A percentile compares a stretch with the other conserved stretches of the same genome.
Evolutionary conservation across 2,797 vertebrate genomes (phyloP).

Genomic region (Phoebastria nigripes): DNA sequence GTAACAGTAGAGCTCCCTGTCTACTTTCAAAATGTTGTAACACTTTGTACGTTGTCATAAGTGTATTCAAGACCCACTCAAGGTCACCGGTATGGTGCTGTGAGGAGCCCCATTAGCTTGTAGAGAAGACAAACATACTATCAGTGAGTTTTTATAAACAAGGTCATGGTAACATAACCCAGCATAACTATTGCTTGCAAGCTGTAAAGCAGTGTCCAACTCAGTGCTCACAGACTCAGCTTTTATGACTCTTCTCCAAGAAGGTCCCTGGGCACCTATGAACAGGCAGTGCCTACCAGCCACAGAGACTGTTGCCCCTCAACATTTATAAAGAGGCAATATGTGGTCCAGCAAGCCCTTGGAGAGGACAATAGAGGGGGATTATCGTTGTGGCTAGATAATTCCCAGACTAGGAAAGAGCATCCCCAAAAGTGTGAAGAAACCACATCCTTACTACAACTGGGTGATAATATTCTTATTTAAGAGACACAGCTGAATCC

Average conservation of each 20-base stretch:
- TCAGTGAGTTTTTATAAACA: neutral
- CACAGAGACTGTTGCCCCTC: neutral
- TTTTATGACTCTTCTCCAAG: neutral
- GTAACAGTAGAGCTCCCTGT: neutral
- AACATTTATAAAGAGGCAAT: neutral
- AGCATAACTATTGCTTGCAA: neutral
- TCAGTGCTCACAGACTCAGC: neutral
- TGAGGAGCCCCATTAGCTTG: neutral
- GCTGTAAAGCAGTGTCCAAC: neutral
- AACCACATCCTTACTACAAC: neutral
- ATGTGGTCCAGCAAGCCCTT: neutral
- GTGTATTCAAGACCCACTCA: neutral
- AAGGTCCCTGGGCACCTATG: neutral
- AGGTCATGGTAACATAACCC: neutral
- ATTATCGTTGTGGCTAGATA: neutral
- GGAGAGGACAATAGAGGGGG: neutral
- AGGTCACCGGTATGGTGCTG: neutral
- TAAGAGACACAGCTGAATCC: neutral
- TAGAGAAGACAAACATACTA: neutral
- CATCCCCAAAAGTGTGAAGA: neutral
- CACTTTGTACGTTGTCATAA: neutral
- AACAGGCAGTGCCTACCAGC: neutral
- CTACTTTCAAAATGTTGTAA: neutral
- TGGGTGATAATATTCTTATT: neutral
- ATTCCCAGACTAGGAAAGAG: neutral